Evolutionary conservation across 2,888 invertebrate species (phyloP).

Genomic region (Eremobia ochroleuca): DNA sequence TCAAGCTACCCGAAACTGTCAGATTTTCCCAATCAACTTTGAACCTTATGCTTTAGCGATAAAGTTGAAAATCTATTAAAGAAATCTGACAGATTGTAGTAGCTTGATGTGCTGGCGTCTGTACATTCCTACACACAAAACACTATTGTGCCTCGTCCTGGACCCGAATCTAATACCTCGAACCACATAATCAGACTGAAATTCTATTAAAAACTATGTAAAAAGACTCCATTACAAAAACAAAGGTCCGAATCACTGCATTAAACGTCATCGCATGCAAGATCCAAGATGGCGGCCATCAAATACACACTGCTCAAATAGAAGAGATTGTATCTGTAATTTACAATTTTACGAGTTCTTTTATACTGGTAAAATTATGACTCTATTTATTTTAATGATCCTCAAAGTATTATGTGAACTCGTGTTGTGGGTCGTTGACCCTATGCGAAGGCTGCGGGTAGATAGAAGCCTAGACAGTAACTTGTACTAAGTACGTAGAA

Average conservation of each 20-base stretch:
- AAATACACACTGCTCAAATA: constrained; percentile 42
- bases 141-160: background rate
- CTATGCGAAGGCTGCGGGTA: constrained; percentile 15
- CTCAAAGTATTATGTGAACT: constrained; percentile 12
- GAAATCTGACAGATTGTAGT: no score
- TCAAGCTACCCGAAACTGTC: no score
- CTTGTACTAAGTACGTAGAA: background rate
- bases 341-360: constrained; percentile 43
- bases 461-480: background rate
- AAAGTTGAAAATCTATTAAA: no score
- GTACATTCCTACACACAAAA: background rate
- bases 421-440: constrained; percentile 30
- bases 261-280: constrained; percentile 58
- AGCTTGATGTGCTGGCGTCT: no score
- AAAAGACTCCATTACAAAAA: background rate
- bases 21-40: no score
- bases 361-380: constrained; percentile 25
- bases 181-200: background rate
- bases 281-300: constrained; percentile 60
- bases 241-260: constrained; percentile 41
- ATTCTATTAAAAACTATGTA: background rate
- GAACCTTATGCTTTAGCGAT: no score
- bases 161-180: background rate
- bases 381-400: constrained; percentile 35
- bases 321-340: constrained; percentile 53